Percentiles rank a stretch among this genome's conserved stretches.
Conservation (phyloP, 2,113 vertebrate genomes). For the Pachyramphus minor region DNA sequence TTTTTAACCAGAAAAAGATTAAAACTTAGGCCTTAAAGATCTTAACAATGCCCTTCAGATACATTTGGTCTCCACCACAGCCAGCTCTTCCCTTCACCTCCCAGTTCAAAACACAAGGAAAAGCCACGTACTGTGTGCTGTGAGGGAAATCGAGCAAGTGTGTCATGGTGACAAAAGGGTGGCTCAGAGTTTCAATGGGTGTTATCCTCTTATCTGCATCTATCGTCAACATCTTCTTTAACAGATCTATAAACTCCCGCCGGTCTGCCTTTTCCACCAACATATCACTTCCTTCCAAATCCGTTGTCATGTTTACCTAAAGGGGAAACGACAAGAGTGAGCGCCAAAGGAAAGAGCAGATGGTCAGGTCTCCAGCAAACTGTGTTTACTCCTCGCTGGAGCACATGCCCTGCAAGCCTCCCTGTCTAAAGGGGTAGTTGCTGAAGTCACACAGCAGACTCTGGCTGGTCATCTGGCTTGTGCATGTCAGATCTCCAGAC, state of each 20-base stretch:
- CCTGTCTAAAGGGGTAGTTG: background rate
- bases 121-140: constrained; percentile 88
- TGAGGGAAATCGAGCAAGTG: constrained; percentile 97
- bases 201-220: constrained; percentile 98
- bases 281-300: constrained; percentile 96
- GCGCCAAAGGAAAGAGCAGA: background rate
- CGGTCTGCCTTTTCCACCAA: constrained; percentile 96
- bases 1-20: background rate
- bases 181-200: constrained; percentile 96
- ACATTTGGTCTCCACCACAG: background rate
- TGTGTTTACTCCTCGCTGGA: background rate
- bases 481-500: constrained; percentile 15
- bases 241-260: constrained; percentile 96
- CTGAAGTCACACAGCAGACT: background rate
- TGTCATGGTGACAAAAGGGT: constrained; percentile 96
- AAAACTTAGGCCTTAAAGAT: background rate
- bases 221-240: constrained; percentile 99
- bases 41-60: background rate
- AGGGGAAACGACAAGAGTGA: constrained; percentile 14
- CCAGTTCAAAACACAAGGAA: background rate
- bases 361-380: background rate
- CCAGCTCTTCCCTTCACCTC: background rate
- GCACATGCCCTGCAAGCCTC: background rate
- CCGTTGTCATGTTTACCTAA: constrained; percentile 96
- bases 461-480: background rate